Percentiles rank a stretch among this genome's conserved stretches.
These are phyloP conservation scores for Salvelinus namaycush DNA, from an alignment of 2,113 vertebrate genomes.

Conservation along the genomic window DNA sequence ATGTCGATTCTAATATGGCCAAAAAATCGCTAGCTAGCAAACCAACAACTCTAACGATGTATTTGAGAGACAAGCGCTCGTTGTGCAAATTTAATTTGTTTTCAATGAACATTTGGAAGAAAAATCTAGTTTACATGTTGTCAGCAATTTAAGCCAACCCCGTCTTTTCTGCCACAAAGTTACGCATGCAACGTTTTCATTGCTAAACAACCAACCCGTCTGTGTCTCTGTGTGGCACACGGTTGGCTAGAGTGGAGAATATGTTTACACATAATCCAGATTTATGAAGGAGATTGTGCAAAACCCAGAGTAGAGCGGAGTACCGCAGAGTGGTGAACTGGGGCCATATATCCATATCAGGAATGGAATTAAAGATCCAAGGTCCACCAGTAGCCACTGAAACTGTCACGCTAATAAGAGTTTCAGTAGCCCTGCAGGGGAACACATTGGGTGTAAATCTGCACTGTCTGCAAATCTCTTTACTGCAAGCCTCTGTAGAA, in stretches of 20 bases:
- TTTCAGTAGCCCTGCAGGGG: neutral
- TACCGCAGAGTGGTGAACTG: conserved; percentile 17
- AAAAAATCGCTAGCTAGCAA: too few species aligned
- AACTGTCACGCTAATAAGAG: neutral
- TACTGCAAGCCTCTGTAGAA: neutral
- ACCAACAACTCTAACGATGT: too few species aligned
- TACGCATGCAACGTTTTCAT: too few species aligned
- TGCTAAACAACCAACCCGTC: too few species aligned
- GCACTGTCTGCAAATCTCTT: conserved; percentile 1
- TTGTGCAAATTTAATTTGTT: too few species aligned
- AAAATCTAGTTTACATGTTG: too few species aligned
- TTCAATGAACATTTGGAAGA: too few species aligned
- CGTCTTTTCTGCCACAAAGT: too few species aligned
- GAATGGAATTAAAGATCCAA: conserved; percentile 3
- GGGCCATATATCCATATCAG: conserved; percentile 19
- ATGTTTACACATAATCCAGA: conserved; percentile 19
- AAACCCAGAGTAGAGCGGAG: conserved; percentile 8
- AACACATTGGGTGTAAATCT: neutral
- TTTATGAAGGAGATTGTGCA: conserved; percentile 33
- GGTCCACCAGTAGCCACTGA: neutral
- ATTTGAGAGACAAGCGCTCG: too few species aligned
- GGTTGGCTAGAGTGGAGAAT: neutral
- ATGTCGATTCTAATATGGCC: too few species aligned
- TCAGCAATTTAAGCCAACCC: too few species aligned
- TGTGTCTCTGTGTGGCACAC: neutral